Percentiles rank a stretch among this genome's conserved stretches.
phyloP scores from a whole-genome alignment of 1,140 invertebrate species.

The Coptotermes formosanus region DNA sequence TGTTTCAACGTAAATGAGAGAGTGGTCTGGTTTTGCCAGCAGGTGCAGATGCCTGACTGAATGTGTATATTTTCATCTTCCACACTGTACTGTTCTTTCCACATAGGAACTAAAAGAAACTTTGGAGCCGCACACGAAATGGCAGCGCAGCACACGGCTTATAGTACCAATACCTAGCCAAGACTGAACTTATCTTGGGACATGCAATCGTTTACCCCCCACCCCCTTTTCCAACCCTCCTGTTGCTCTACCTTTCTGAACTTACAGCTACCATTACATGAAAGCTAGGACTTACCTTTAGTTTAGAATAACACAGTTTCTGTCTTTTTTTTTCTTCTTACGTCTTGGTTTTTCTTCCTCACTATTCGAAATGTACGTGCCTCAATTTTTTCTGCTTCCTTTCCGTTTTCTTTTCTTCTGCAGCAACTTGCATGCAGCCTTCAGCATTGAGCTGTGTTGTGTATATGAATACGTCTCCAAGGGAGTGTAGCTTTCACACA shows the following conservation, averaged over 20 bases:
- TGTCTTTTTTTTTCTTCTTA: background rate
- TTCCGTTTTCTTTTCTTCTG: background rate
- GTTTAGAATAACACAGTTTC: background rate
- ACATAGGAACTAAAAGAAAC: background rate
- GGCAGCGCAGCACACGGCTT: background rate
- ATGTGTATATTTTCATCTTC: background rate
- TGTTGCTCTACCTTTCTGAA: background rate
- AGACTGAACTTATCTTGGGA: background rate
- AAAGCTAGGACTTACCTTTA: background rate
- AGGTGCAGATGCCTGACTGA: too few species aligned
- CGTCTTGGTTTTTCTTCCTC: background rate
- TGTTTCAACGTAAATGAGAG: too few species aligned
- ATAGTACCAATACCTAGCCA: background rate
- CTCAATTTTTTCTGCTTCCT: background rate
- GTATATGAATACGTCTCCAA: background rate
- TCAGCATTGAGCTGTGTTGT: background rate
- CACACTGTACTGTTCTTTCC: background rate
- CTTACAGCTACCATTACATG: conserved; percentile 11
- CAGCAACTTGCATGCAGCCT: background rate
- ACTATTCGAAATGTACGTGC: conserved; percentile 11
- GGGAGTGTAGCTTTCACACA: background rate
- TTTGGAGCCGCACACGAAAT: background rate
- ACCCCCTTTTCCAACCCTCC: background rate
- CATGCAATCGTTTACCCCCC: background rate
- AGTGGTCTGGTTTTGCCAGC: too few species aligned